Evolutionary conservation across 2,888 invertebrate species (phyloP).

Genomic region (Diplazon laetatorius): DNA sequence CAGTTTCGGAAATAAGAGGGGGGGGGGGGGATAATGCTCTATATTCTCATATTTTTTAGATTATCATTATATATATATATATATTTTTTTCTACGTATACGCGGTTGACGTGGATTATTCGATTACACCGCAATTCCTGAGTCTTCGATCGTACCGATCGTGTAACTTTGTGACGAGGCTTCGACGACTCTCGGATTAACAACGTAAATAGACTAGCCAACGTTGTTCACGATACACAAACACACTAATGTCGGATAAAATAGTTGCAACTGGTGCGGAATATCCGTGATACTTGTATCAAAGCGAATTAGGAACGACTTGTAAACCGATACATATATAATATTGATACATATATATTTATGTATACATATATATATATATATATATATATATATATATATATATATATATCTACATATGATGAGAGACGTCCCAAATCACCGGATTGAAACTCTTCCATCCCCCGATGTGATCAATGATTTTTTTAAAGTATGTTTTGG

Average conservation of each 20-base stretch:
- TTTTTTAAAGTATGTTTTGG: no score
- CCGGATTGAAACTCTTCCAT: no score
- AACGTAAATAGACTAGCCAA: neutral
- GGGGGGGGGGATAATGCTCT: no score
- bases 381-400: no score
- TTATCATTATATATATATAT: no score
- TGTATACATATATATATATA: no score
- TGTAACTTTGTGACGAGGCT: constrained; percentile 34
- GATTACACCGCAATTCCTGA: constrained; percentile 29
- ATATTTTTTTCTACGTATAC: neutral
- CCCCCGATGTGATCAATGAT: no score
- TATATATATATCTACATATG: no score
- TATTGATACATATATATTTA: no score
- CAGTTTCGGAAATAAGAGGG: no score
- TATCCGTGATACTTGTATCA: constrained; percentile 18
- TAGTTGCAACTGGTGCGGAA: constrained; percentile 43
- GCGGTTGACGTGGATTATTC: constrained; percentile 21
- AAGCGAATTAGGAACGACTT: constrained; percentile 57
- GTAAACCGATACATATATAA: constrained; percentile 16
- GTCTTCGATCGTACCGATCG: constrained; percentile 39
- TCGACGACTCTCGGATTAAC: constrained; percentile 44
- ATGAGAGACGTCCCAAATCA: no score
- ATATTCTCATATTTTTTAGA: no score
- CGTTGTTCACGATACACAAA: neutral
- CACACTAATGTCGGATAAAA: constrained; percentile 28